phyloP scores from a whole-genome alignment of 1,140 invertebrate genomes.

The Aradophagus sp. region DNA sequence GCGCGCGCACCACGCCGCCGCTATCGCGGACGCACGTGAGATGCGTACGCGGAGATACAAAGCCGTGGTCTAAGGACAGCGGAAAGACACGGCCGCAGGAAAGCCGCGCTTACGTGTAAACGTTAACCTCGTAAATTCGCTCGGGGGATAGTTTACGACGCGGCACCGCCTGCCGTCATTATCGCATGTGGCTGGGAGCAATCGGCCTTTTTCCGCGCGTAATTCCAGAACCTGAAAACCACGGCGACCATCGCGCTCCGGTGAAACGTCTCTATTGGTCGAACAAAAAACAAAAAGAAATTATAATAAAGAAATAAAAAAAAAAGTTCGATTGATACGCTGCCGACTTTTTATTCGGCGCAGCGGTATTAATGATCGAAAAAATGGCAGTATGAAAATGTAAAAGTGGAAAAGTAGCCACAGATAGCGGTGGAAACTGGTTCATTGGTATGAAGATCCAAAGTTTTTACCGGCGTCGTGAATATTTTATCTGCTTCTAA shows the following conservation, averaged over 20 bases:
- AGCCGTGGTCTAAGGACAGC: constrained; percentile 8
- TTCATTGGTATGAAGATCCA: no score
- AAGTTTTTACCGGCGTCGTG: no score
- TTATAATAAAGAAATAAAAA: no score
- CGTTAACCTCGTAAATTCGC: constrained; percentile 68
- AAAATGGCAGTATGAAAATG: no score
- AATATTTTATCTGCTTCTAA: no score
- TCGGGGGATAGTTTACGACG: constrained; percentile 66
- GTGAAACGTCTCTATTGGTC: constrained; percentile 32
- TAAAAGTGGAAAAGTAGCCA: no score
- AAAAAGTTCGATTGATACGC: no score
- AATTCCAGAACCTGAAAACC: constrained; percentile 47
- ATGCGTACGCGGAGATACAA: constrained; percentile 42
- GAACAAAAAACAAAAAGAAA: no score
- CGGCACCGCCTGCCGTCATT: constrained; percentile 68
- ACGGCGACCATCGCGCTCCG: constrained; percentile 8
- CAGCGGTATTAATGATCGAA: no score
- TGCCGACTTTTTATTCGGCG: no score
- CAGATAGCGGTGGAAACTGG: no score
- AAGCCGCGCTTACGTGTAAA: constrained; percentile 47
- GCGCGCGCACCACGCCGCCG: constrained; percentile 10
- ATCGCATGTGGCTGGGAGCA: constrained; percentile 54
- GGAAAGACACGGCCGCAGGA: constrained; percentile 19
- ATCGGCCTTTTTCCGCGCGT: constrained; percentile 41
- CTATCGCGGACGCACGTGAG: constrained; percentile 32